phyloP scores from a whole-genome alignment of 2,113 vertebrate genomes.

The Varanus komodoensis region DNA sequence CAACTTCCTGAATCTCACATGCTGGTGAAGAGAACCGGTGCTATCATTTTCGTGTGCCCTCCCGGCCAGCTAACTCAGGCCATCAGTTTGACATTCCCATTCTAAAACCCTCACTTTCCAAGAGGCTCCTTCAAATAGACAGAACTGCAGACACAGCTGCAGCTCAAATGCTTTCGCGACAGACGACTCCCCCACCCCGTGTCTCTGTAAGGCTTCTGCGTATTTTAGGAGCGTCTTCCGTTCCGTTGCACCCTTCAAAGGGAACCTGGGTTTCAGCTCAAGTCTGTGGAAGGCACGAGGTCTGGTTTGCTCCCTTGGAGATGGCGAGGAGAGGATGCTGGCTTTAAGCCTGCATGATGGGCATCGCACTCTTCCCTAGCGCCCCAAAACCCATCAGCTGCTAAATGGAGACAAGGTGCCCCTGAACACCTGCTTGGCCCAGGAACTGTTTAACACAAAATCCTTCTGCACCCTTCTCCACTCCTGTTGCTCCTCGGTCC shows the following conservation, averaged over 20 bases:
- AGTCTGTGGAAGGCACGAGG: neutral
- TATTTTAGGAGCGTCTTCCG: constrained; percentile 1
- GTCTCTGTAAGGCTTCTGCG: neutral
- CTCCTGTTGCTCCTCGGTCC: neutral
- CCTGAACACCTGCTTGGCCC: neutral
- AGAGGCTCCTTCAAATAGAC: constrained; percentile 5
- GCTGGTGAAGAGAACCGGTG: no score
- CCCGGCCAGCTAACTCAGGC: neutral
- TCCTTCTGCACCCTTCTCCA: neutral
- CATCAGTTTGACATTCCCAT: neutral
- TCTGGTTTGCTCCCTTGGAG: neutral
- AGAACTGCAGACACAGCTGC: neutral
- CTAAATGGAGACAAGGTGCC: neutral
- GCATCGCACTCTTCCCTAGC: neutral
- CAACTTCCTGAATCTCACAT: neutral
- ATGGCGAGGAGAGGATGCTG: neutral
- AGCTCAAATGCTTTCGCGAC: neutral
- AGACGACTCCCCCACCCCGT: neutral
- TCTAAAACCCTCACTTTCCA: neutral
- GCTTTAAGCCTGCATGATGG: neutral
- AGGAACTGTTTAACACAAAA: neutral
- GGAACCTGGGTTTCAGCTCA: neutral
- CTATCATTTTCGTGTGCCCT: no score
- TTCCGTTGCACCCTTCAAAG: neutral
- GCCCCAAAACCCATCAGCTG: no score